Percentiles rank a stretch among this genome's conserved stretches.
phyloP scores from a whole-genome alignment of 1,140 invertebrate genomes.

The Listronotus oregonensis region DNA sequence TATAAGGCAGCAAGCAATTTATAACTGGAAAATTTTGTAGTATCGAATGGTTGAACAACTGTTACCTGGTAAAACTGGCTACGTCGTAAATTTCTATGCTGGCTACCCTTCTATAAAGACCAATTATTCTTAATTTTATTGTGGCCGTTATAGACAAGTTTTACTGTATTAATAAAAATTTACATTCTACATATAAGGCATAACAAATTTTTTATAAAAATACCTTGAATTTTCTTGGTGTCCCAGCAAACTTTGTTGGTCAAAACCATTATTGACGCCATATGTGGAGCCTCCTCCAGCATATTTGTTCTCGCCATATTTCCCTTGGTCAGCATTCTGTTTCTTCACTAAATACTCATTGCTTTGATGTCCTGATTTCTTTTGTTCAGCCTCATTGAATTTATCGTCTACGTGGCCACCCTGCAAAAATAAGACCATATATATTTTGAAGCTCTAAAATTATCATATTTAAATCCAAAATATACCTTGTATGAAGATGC shows the following conservation, averaged over 20 bases:
- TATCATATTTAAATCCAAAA: neutral
- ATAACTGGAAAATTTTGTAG: no score
- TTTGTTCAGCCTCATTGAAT: conserved; percentile 59
- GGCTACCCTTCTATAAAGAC: no score
- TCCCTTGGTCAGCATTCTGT: conserved; percentile 61
- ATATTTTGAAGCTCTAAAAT: neutral
- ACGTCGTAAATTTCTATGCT: no score
- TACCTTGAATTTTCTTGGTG: conserved; percentile 57
- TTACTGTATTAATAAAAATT: no score
- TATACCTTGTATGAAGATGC: conserved; percentile 57
- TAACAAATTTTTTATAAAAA: no score
- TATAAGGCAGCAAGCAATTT: no score
- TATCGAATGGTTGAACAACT: no score
- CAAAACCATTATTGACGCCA: conserved; percentile 62
- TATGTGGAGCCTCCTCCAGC: conserved; percentile 60
- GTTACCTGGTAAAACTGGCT: no score
- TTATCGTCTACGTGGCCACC: conserved; percentile 63
- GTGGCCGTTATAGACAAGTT: no score
- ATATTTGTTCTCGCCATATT: conserved; percentile 62
- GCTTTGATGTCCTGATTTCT: conserved; percentile 62
- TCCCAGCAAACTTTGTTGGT: conserved; percentile 62
- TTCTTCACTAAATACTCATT: conserved; percentile 61
- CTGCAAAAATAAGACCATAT: no score
- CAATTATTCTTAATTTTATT: no score
- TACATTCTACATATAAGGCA: no score